These are phyloP conservation scores for Mobula hypostoma DNA, from an alignment of 2,113 vertebrate genomes.

Conservation along the genomic window DNA sequence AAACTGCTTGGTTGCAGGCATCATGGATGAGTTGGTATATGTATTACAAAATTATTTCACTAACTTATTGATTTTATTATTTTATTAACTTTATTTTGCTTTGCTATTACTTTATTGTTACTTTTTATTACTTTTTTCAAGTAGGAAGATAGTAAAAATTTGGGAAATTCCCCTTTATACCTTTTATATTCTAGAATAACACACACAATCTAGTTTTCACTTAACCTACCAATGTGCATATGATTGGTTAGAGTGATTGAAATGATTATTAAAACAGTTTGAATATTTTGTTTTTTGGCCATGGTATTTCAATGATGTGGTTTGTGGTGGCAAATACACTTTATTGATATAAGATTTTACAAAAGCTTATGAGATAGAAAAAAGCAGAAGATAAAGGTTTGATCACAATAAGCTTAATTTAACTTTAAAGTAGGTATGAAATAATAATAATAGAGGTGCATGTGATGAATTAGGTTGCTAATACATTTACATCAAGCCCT, in stretches of 20 bases:
- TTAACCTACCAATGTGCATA: neutral
- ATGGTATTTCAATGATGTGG: neutral
- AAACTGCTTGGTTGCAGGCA: neutral
- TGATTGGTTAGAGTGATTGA: neutral
- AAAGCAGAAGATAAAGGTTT: neutral
- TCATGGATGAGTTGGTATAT: neutral
- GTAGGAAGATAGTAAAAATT: neutral
- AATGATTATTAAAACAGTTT: neutral
- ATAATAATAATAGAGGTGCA: neutral
- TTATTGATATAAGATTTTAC: neutral
- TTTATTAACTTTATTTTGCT: neutral
- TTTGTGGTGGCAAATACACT: neutral
- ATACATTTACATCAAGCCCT: neutral
- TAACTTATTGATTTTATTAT: neutral
- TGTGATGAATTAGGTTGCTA: neutral
- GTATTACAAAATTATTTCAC: neutral
- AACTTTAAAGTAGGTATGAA: neutral
- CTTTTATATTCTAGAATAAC: neutral
- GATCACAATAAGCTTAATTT: neutral
- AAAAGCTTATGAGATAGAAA: neutral
- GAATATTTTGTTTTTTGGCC: neutral
- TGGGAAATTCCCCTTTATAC: neutral
- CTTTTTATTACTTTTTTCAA: neutral
- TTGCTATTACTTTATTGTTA: neutral
- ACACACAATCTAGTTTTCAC: neutral